Conservation (phyloP, 2,113 vertebrate species). For the Vimba vimba region DNA sequence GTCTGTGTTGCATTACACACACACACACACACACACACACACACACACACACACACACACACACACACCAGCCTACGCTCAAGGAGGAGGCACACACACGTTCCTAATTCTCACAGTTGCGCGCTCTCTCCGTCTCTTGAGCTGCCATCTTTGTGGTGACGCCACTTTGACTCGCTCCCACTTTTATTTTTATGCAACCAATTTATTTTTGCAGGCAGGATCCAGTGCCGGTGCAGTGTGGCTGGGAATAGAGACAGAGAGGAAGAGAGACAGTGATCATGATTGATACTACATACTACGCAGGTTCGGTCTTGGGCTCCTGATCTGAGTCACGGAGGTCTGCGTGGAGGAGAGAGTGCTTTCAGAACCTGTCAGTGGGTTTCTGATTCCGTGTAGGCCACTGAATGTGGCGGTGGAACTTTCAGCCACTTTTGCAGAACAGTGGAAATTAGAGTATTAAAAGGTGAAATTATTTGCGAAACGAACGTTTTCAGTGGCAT, state of each 20-base stretch:
- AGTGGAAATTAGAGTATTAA: slow-evolving; percentile 46
- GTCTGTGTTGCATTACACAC: slow-evolving; percentile 75
- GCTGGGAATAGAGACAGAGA: slow-evolving; percentile 55
- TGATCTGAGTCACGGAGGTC: slow-evolving; percentile 43
- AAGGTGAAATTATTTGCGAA: background rate
- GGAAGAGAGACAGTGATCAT: background rate
- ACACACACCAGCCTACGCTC: slow-evolving; percentile 43
- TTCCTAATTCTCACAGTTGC: slow-evolving; percentile 73
- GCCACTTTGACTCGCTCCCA: slow-evolving; percentile 75
- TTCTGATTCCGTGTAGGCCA: slow-evolving; percentile 43
- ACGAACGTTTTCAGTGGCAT: slow-evolving; percentile 19
- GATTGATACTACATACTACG: background rate
- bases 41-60: slow-evolving; percentile 49
- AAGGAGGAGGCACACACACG: slow-evolving; percentile 58
- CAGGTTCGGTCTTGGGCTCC: slow-evolving; percentile 16
- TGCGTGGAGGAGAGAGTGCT: slow-evolving; percentile 28
- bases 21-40: slow-evolving; percentile 58
- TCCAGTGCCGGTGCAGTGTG: slow-evolving; percentile 68
- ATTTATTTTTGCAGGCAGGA: slow-evolving; percentile 70
- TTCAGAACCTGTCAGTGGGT: slow-evolving; percentile 30
- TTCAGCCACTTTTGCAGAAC: slow-evolving; percentile 34
- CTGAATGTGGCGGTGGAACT: slow-evolving; percentile 39
- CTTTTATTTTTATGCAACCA: slow-evolving; percentile 75
- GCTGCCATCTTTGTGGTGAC: slow-evolving; percentile 79
- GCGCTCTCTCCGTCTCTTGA: slow-evolving; percentile 63